Evolutionary conservation across 2,888 invertebrate species (phyloP).

Genomic region (Andrena bucephala): DNA sequence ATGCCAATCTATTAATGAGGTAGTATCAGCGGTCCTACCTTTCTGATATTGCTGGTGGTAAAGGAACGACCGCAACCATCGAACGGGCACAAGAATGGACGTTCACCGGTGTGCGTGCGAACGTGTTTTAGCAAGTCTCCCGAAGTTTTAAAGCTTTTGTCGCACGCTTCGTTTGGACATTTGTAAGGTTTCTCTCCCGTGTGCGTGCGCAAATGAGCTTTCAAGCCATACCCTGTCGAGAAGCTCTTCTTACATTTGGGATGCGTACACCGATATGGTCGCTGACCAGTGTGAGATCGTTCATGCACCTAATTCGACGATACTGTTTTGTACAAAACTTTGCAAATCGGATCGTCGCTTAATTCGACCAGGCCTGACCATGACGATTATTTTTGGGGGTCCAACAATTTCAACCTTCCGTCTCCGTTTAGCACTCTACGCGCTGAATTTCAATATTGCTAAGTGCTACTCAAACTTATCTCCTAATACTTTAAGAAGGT

Average conservation of each 20-base stretch:
- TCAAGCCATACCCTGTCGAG: slow-evolving; percentile 86
- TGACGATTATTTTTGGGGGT: neutral
- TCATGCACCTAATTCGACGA: slow-evolving; percentile 85
- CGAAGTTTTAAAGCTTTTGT: slow-evolving; percentile 88
- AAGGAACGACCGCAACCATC: slow-evolving; percentile 89
- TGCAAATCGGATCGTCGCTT: neutral
- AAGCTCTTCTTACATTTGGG: slow-evolving; percentile 86
- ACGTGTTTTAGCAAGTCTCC: slow-evolving; percentile 88
- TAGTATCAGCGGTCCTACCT: slow-evolving; percentile 80
- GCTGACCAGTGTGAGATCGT: slow-evolving; percentile 86
- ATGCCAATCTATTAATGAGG: neutral
- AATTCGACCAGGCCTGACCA: neutral
- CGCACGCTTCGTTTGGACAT: slow-evolving; percentile 86
- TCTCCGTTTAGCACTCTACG: no score
- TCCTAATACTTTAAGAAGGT: no score
- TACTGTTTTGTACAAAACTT: slow-evolving; percentile 9
- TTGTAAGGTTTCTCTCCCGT: slow-evolving; percentile 88
- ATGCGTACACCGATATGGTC: slow-evolving; percentile 85
- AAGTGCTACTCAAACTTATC: no score
- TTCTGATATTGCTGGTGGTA: slow-evolving; percentile 89
- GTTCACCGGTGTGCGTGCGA: slow-evolving; percentile 87
- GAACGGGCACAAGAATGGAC: slow-evolving; percentile 81
- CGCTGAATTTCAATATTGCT: no score
- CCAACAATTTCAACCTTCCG: no score
- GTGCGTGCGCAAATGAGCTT: slow-evolving; percentile 87